A percentile compares a stretch with the other conserved stretches of the same genome.
Evolutionary conservation across 2,797 vertebrate genomes (phyloP).

Genomic region (Malacoraja senta): DNA sequence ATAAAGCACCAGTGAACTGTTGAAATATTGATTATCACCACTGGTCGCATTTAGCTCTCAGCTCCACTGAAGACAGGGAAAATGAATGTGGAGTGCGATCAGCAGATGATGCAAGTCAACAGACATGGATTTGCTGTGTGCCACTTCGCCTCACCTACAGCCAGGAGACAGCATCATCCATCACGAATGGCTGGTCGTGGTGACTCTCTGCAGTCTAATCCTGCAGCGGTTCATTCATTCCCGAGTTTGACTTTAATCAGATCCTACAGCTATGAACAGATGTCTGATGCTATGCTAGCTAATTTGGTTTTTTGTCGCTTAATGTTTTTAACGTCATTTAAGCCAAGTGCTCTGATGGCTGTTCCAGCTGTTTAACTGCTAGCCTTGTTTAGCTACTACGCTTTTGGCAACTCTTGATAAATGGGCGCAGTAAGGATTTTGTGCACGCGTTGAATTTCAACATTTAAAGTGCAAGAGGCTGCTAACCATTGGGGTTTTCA

Average conservation of each 20-base stretch:
- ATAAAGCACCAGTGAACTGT: too few relatives aligned
- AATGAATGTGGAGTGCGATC: too few relatives aligned
- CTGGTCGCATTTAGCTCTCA: too few relatives aligned
- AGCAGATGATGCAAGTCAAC: too few relatives aligned
- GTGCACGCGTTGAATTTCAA: not conserved
- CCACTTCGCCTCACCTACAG: not conserved
- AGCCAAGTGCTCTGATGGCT: conserved; percentile 25
- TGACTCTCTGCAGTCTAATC: conserved; percentile 2
- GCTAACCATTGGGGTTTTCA: not conserved
- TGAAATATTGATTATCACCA: too few relatives aligned
- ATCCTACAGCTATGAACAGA: conserved; percentile 38
- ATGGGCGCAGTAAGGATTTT: not conserved
- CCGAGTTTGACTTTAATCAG: conserved; percentile 34
- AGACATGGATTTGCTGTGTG: too few relatives aligned
- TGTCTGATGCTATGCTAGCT: conserved; percentile 25
- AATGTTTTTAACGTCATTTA: conserved; percentile 29
- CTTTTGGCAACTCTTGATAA: conserved; percentile 30
- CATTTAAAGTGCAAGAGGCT: not conserved
- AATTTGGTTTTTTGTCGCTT: conserved; percentile 22
- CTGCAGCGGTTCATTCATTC: conserved; percentile 25
- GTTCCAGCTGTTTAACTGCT: conserved; percentile 23
- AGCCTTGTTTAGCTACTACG: not conserved
- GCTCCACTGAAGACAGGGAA: too few relatives aligned
- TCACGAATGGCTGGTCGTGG: not conserved
- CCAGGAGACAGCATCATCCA: not conserved